Base-by-base conservation (phyloP, 1,140 invertebrate genomes). In the Caenorhabditis brenneri region DNA sequence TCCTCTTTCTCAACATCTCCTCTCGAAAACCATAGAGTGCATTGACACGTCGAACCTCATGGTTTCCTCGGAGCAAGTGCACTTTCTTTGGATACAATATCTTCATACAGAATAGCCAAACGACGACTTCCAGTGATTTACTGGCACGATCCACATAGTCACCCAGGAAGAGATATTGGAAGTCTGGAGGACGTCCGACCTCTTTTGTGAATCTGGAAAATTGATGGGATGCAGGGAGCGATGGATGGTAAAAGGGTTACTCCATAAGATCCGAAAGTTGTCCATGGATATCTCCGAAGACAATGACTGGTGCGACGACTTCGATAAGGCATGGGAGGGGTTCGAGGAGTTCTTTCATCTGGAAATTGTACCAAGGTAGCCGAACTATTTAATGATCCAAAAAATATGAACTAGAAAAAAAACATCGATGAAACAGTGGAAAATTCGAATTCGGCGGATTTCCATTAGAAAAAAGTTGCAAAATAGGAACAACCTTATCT, bases 91-190 rank as follows among this genome's bases (percentile, higher is more conserved):
- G 92, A 89, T 93, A 93, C 84, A 92, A 92, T 51, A 91, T 91
- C 81, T 90, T 91, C 87, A 83, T 86, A 79, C 85, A 87, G 79
- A 87, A 80, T 2, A 88, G 78, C 31, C 87, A 81, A 19, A 87
- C 65, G 48, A 87, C 60, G 5, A 92, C 83, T 74, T 93, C 93
- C 31, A 93, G 86, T 27, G 92, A 93, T 87, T 96, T 95, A 91
- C 95, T 95, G 84, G 95, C 95, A 90, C 95, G 93, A 92, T 96
- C 95, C 10, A 96, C 95, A 91, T 96, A 96, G 91, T 96, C 95
- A 39, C 97, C 92, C 94, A 99, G 93, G 92, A 99, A 99, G 85
- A 99, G 93, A 92, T 99, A 99, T 92, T 99, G 99, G 51, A 96
- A 96, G 92, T 99, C 97, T n/a, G 97, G 97, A 51, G 97, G 97